These are phyloP conservation scores for Elaphurus davidianus DNA, from an alignment of 2,113 vertebrate genomes.

Conservation along the genomic window DNA sequence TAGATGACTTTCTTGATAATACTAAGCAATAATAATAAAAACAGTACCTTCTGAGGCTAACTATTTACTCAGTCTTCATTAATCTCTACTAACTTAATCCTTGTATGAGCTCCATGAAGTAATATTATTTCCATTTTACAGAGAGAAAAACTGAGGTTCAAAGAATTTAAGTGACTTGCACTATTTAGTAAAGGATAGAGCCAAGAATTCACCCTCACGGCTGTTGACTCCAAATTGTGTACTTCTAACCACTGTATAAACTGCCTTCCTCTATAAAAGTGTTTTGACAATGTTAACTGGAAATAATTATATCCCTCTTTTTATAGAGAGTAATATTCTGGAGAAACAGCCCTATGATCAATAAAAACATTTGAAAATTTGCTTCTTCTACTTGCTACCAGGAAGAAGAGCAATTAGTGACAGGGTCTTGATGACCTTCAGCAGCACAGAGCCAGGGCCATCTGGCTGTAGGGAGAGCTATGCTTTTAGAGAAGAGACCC, in stretches of 20 bases:
- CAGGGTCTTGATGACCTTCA: not conserved
- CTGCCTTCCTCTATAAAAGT: not conserved
- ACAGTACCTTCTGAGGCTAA: not conserved
- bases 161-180: not conserved
- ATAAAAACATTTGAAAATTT: constrained; percentile 54
- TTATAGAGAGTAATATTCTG: not conserved
- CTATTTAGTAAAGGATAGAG: not conserved
- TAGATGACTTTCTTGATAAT: not conserved
- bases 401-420: constrained; percentile 30
- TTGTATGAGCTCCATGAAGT: not conserved
- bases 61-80: not conserved
- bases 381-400: not conserved
- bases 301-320: not conserved
- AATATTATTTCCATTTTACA: not conserved
- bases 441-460: not conserved
- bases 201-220: not conserved
- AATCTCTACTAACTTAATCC: not conserved
- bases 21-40: not conserved
- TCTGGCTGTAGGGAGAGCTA: not conserved
- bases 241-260: not conserved
- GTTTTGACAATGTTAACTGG: not conserved
- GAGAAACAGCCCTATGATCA: constrained; percentile 2
- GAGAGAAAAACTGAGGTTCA: not conserved
- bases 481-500: not conserved
- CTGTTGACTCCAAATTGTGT: not conserved